These are phyloP conservation scores for Sebastes itinus DNA, from an alignment of 2,797 vertebrate species.

Conservation along the genomic window DNA sequence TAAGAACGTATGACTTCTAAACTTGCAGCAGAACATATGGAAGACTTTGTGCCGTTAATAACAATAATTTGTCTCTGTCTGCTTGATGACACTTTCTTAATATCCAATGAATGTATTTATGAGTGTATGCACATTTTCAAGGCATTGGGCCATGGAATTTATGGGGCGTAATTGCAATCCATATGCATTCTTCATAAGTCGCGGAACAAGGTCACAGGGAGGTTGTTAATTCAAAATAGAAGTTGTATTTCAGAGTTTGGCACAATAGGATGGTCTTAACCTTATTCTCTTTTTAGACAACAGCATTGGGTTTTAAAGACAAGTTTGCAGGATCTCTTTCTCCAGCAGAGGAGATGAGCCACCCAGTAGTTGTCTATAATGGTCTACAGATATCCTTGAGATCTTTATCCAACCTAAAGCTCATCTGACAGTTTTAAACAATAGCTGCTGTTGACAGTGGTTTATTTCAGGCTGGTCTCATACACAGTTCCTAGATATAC, in stretches of 20 bases:
- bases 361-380: not conserved
- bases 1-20: not conserved
- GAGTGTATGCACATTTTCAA: conserved; percentile 39
- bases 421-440: conserved; percentile 18
- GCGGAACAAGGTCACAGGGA: conserved; percentile 25
- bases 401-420: not conserved
- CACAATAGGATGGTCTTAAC: not conserved
- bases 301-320: not conserved
- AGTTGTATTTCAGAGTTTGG: conserved; percentile 1
- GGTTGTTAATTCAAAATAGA: conserved; percentile 7
- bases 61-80: conserved; percentile 55
- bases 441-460: not conserved
- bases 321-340: not conserved
- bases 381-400: not conserved
- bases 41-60: conserved; percentile 28
- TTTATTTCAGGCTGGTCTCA: not conserved
- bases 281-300: not conserved
- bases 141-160: conserved; percentile 7
- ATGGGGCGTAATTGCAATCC: conserved; percentile 10
- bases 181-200: conserved; percentile 30
- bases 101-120: conserved; percentile 42
- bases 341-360: not conserved
- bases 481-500: too few species aligned
- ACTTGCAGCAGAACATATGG: conserved; percentile 30
- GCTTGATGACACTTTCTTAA: conserved; percentile 46